Evolutionary conservation across 1,140 invertebrate genomes (phyloP).

Genomic region (Heliconius himera): DNA sequence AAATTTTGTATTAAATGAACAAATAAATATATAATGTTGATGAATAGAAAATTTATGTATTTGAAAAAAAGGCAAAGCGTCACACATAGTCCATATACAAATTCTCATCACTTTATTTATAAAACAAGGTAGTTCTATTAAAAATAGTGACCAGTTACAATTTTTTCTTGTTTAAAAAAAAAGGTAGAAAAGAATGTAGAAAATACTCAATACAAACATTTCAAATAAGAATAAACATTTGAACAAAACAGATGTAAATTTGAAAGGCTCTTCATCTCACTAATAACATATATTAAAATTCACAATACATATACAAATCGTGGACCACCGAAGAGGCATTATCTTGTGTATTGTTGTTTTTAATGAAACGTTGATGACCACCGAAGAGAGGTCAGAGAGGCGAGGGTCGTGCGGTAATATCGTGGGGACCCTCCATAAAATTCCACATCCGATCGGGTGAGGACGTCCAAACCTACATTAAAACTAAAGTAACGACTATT

Average conservation of each 20-base stretch:
- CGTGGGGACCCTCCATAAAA: slow-evolving; percentile 57
- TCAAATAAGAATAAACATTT: not conserved
- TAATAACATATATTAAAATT: not conserved
- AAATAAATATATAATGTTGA: no score
- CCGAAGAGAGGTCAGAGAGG: slow-evolving; percentile 45
- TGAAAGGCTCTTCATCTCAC: not conserved
- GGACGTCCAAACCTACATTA: slow-evolving; percentile 40
- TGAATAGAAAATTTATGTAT: no score
- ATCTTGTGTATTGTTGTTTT: slow-evolving; percentile 62
- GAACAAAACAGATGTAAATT: not conserved
- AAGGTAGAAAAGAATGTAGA: not conserved
- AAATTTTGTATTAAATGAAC: no score
- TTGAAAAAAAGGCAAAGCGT: no score
- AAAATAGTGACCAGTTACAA: no score
- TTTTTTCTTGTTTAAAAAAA: not conserved
- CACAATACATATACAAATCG: slow-evolving; percentile 28
- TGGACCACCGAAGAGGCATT: slow-evolving; percentile 47
- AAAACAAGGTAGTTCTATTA: no score
- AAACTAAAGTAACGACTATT: slow-evolving; percentile 6
- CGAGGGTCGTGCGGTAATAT: slow-evolving; percentile 51
- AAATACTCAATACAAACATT: not conserved
- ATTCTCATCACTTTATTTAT: no score
- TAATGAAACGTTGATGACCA: slow-evolving; percentile 64
- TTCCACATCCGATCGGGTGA: slow-evolving; percentile 54
- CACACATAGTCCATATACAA: no score